Evolutionary conservation across 2,113 vertebrate species (phyloP).

Genomic region (Struthidea cinerea): DNA sequence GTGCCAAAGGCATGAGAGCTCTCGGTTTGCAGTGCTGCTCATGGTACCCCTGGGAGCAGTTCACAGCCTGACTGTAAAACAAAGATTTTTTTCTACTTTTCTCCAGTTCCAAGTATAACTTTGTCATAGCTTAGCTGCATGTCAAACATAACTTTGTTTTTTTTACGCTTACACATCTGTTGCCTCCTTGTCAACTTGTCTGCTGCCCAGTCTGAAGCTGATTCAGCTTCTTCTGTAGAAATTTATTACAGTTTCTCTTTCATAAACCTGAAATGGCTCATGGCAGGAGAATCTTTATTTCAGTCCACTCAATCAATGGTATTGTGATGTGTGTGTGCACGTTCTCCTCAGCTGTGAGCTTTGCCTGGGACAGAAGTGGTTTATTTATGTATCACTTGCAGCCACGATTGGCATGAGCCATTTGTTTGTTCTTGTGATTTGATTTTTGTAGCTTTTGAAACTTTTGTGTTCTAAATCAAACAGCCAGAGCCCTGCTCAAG

Average conservation of each 20-base stretch:
- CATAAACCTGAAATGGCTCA: neutral
- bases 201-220: neutral
- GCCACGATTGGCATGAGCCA: neutral
- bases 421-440: neutral
- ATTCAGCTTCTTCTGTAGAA: neutral
- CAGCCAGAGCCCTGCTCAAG: neutral
- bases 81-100: neutral
- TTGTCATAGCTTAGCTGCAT: neutral
- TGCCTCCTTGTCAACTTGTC: neutral
- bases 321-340: neutral
- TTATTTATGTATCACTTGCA: neutral
- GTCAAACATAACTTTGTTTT: neutral
- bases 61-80: neutral
- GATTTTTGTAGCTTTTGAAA: neutral
- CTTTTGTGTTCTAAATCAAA: neutral
- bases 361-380: neutral
- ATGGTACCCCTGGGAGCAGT: neutral
- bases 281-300: neutral
- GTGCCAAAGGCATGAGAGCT: neutral
- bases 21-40: fast-evolving
- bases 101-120: neutral
- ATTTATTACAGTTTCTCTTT: neutral
- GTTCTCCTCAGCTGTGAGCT: neutral
- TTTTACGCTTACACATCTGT: neutral
- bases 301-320: neutral